Base-by-base conservation (phyloP, 2,113 vertebrate species). In the Hypanus sabinus region DNA sequence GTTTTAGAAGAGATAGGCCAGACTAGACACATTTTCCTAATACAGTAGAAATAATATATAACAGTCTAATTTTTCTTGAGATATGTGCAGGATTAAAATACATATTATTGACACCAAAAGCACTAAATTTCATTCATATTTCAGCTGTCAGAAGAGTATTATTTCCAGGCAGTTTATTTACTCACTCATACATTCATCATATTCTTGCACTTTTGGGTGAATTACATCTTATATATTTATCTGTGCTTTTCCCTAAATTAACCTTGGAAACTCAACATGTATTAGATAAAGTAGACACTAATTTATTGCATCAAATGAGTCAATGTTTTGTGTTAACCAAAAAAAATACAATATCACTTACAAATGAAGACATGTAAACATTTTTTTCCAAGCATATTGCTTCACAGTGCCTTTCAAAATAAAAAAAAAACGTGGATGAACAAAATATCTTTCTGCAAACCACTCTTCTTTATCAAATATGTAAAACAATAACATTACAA, bases 221-320 rank as follows among this genome's bases (percentile, higher is more conserved):
- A 68, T 73, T 71, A 46, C 65, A 71, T 38, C 10, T 73, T 71
- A 71, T 14, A 73, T 55, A 75, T 16, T 46, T 55, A 16, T 0
- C 22, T 27, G 60, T 65, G 30, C 36, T 81, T 93, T 30, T 46
- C 70, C 46, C 46, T 16, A 55, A 93, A 73, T 93, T 55, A 73
- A 93, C 70, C 91, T 73, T 73, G 91, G 71, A 93, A 71, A 46
- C 91, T 93, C 91, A 24, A 75, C 68, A 30, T 38, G 24, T 93
- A 30, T 93, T 93, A 73, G 91, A 93, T 93, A 93, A 93, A 93
- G 65, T 93, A 75, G 91, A 93, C 91, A 93, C 70, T 93, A 38
- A 93, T 93, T 93, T 93, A 93, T 93, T 93, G 91, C 91, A 55
- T 93, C 60, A 71, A 92, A 92, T 92, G 90, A 92, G 36, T 92